phyloP scores from a whole-genome alignment of 2,888 invertebrate genomes.

The Salticus scenicus region DNA sequence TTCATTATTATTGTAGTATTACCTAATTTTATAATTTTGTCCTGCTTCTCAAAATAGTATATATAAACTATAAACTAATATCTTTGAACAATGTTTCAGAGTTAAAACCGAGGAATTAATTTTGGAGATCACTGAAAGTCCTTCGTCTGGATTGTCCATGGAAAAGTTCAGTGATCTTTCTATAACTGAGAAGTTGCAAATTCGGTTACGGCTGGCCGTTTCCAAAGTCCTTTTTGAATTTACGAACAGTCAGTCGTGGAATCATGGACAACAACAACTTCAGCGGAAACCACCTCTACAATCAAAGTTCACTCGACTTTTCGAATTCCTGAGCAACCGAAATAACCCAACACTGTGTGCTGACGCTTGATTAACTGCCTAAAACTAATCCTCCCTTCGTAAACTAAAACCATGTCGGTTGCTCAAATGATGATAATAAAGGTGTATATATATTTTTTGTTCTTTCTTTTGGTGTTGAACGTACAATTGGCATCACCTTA shows the following conservation, averaged over 20 bases:
- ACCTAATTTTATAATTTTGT: too few relatives aligned
- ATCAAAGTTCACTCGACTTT: slow-evolving; percentile 12
- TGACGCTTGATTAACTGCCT: slow-evolving; percentile 56
- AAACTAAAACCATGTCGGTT: slow-evolving; percentile 31
- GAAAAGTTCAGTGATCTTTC: slow-evolving; percentile 1
- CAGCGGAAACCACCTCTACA: slow-evolving; percentile 14
- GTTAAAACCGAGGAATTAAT: too few relatives aligned
- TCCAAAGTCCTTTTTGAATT: neutral
- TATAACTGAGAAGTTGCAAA: neutral
- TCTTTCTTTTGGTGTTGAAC: neutral
- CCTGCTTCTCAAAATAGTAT: too few relatives aligned
- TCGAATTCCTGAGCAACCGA: slow-evolving; percentile 18
- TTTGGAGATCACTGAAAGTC: too few relatives aligned
- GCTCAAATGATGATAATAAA: neutral
- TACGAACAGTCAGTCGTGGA: neutral
- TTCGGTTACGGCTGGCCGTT: slow-evolving; percentile 12
- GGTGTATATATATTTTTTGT: neutral
- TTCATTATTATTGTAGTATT: too few relatives aligned
- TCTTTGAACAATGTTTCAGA: too few relatives aligned
- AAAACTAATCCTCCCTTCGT: slow-evolving; percentile 57
- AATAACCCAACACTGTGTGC: slow-evolving; percentile 33
- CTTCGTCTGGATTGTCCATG: too few relatives aligned
- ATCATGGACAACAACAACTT: neutral
- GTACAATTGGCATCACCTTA: neutral
- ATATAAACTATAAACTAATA: too few relatives aligned